phyloP scores from a whole-genome alignment of 2,888 invertebrate species.

The Lamellibrachia columna region DNA sequence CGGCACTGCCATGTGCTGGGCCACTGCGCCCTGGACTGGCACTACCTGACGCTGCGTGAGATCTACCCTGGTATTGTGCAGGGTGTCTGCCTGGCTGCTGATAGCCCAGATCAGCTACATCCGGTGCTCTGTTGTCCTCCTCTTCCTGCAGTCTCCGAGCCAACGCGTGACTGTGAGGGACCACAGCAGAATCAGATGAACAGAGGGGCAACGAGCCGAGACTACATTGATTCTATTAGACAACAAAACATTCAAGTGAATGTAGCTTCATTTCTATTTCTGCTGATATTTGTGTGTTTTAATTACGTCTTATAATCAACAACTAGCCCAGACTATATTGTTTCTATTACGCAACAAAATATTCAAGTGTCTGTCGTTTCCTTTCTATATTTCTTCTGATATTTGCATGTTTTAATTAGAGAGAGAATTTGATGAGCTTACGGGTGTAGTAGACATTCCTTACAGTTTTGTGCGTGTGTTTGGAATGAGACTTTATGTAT shows the following conservation, averaged over 20 bases:
- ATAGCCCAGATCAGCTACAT: not conserved
- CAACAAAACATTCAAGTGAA: not conserved
- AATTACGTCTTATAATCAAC: too few species aligned
- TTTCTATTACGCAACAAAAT: too few species aligned
- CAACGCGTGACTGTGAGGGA: constrained; percentile 65
- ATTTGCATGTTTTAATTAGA: too few species aligned
- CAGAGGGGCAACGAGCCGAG: not conserved
- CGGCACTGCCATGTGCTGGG: not conserved
- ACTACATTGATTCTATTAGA: not conserved
- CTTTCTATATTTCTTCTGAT: too few species aligned
- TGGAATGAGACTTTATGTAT: too few species aligned
- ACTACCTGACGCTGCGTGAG: not conserved
- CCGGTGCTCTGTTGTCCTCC: constrained; percentile 61
- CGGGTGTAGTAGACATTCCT: too few species aligned
- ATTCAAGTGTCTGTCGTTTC: too few species aligned
- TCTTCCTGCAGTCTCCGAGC: constrained; percentile 67
- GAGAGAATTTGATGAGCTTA: too few species aligned
- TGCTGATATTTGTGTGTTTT: too few species aligned
- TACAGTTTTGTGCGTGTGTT: too few species aligned
- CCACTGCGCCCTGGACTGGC: not conserved
- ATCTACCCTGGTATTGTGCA: not conserved
- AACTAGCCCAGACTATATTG: too few species aligned
- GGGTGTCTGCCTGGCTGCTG: not conserved
- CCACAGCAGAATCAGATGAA: constrained; percentile 16
- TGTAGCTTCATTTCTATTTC: too few species aligned